Evolutionary conservation across 2,113 vertebrate species (phyloP).

Genomic region (Leuciscus idus): DNA sequence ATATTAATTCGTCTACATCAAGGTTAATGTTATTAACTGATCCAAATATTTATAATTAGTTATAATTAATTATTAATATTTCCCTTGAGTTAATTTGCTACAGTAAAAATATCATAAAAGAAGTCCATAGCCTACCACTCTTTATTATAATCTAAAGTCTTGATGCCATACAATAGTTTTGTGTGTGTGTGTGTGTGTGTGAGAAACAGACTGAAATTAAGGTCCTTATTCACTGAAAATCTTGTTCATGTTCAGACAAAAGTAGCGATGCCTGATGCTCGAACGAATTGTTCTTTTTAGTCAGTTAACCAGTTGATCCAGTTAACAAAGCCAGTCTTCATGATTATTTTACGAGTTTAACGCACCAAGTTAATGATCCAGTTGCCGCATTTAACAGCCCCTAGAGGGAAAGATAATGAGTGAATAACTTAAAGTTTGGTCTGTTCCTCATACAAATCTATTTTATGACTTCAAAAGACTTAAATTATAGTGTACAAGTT

Average conservation of each 20-base stretch:
- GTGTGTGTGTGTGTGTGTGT: background rate
- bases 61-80: no score
- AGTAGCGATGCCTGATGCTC: background rate
- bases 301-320: background rate
- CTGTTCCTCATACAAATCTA: conserved; percentile 4
- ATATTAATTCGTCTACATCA: no score
- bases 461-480: background rate
- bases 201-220: background rate
- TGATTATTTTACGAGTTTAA: background rate
- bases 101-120: background rate
- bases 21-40: no score
- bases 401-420: background rate
- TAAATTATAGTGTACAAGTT: background rate
- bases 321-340: conserved; percentile 10
- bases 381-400: background rate
- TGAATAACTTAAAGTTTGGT: background rate
- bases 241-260: background rate
- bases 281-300: background rate
- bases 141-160: background rate
- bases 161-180: background rate
- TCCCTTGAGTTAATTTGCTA: no score
- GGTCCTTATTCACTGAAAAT: background rate
- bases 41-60: no score
- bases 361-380: background rate
- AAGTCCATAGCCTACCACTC: background rate